These are phyloP conservation scores for Lordiphosa clarofinis DNA, from an alignment of 1,140 invertebrate genomes.

Conservation along the genomic window DNA sequence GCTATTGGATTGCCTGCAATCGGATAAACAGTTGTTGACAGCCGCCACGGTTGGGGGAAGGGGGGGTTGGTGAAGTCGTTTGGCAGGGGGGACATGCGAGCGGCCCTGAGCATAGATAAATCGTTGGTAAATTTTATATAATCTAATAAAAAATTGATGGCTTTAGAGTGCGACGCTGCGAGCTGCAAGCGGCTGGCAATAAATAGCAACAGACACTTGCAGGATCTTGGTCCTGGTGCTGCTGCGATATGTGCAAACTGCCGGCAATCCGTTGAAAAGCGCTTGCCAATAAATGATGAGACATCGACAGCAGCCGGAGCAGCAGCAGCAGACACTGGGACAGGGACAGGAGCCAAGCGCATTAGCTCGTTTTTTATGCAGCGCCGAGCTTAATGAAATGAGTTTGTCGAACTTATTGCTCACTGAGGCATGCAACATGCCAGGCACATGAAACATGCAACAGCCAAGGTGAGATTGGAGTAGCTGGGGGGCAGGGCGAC, in stretches of 20 bases:
- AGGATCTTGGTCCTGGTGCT: conserved; percentile 4
- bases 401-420: conserved; percentile 76
- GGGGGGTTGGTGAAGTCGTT: background rate
- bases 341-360: conserved; percentile 26
- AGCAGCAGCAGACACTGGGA: conserved; percentile 4
- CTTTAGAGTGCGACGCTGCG: conserved; percentile 58
- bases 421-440: conserved; percentile 70
- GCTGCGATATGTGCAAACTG: conserved; percentile 33
- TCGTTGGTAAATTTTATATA: conserved; percentile 77
- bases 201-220: conserved; percentile 60
- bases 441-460: conserved; percentile 9
- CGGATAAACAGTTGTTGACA: conserved; percentile 22
- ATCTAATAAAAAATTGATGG: conserved; percentile 77
- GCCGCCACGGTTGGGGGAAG: background rate
- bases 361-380: conserved; percentile 71
- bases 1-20: conserved; percentile 36
- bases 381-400: conserved; percentile 71
- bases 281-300: conserved; percentile 70
- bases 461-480: conserved; percentile 8
- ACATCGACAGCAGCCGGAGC: conserved; percentile 12
- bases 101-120: conserved; percentile 67
- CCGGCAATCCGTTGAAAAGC: conserved; percentile 74
- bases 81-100: conserved; percentile 20
- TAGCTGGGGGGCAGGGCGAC: background rate
- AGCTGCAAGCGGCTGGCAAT: conserved; percentile 43